phyloP scores from a whole-genome alignment of 2,113 vertebrate species.

The Diglossa brunneiventris region DNA sequence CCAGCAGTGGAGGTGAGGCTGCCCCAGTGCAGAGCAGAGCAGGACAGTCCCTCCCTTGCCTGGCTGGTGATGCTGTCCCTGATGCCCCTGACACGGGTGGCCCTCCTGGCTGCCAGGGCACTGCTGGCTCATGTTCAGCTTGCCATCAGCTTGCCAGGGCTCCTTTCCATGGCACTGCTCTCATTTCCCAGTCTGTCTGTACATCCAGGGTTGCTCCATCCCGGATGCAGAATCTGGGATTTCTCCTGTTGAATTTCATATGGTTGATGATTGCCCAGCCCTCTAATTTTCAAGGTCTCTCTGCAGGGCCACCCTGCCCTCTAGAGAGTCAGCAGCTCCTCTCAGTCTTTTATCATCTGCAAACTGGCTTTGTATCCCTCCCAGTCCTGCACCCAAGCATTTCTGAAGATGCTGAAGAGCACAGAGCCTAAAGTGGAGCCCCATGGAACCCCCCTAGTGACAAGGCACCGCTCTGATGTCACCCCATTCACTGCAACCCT shows the following conservation, averaged over 20 bases:
- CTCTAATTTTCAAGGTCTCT: not conserved
- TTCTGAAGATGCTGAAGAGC: not conserved
- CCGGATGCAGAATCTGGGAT: not conserved
- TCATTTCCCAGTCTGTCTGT: not conserved
- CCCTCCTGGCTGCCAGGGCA: not conserved
- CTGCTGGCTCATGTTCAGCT: not conserved
- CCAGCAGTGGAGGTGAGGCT: not conserved
- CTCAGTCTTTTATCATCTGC: not conserved
- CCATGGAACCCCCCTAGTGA: not conserved
- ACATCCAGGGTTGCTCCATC: not conserved
- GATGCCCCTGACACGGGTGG: not conserved
- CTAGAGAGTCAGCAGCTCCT: not conserved
- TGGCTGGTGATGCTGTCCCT: too few relatives aligned
- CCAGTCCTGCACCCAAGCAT: not conserved
- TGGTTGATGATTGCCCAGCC: not conserved
- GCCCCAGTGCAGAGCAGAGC: too few relatives aligned
- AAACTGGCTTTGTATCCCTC: too few relatives aligned
- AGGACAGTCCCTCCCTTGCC: too few relatives aligned
- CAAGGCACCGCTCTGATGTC: not conserved
- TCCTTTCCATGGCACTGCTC: not conserved
- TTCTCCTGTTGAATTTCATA: not conserved
- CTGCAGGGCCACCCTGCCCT: not conserved
- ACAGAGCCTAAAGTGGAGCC: not conserved
- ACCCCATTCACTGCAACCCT: not conserved
- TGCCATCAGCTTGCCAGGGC: too few relatives aligned